phyloP scores from a whole-genome alignment of 2,888 invertebrate genomes.

The Coremacera marginata region DNA sequence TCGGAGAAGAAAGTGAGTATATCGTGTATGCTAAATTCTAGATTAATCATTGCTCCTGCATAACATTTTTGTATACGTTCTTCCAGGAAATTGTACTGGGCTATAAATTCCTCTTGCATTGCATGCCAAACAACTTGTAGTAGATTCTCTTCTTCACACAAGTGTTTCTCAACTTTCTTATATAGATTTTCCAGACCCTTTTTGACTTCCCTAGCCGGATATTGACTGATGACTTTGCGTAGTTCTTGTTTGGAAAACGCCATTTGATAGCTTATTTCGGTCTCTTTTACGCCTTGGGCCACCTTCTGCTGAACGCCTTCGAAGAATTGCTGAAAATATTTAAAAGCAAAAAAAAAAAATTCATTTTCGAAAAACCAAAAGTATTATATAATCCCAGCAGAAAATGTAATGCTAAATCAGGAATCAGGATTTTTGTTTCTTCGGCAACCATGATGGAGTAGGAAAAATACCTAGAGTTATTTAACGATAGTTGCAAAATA shows the following conservation, averaged over 20 bases:
- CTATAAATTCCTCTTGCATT: constrained; percentile 99
- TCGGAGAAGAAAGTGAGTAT: constrained; percentile 97
- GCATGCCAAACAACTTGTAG: constrained; percentile 98
- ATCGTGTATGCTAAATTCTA: constrained; percentile 96
- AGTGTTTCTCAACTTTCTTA: constrained; percentile 96
- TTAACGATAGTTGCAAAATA: too few relatives aligned
- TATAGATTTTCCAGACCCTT: constrained; percentile 92
- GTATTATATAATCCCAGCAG: too few relatives aligned
- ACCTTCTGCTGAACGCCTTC: constrained; percentile 96
- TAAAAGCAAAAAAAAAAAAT: too few relatives aligned
- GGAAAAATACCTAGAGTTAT: too few relatives aligned
- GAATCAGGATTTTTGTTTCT: too few relatives aligned
- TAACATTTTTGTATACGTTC: constrained; percentile 95
- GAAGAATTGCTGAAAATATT: constrained; percentile 84
- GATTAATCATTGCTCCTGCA: constrained; percentile 91
- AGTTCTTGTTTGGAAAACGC: constrained; percentile 97
- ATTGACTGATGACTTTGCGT: constrained; percentile 92
- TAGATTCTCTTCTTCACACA: constrained; percentile 93
- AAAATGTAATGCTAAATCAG: too few relatives aligned
- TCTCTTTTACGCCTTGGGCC: constrained; percentile 93
- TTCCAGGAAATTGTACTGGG: constrained; percentile 94
- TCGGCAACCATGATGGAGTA: too few relatives aligned
- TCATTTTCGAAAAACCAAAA: too few relatives aligned
- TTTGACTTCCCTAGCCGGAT: constrained; percentile 93
- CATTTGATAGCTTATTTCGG: constrained; percentile 97